phyloP scores from a whole-genome alignment of 2,888 invertebrate species.

The Eristalinus aeneus region DNA sequence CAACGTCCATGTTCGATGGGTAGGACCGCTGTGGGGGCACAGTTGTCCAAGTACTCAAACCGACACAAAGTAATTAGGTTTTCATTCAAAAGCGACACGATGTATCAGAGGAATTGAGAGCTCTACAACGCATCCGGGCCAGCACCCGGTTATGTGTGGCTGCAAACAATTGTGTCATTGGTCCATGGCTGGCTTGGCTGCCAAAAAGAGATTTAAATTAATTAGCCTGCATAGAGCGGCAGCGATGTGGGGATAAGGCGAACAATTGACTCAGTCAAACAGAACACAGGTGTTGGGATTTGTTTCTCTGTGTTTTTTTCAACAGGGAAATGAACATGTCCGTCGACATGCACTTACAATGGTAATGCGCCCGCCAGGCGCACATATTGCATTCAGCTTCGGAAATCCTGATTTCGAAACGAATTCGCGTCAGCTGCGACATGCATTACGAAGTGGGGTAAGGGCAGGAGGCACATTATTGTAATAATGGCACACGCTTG shows the following conservation, averaged over 20 bases:
- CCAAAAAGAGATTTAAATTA: conserved; percentile 58
- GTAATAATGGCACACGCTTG: neutral
- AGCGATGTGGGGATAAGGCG: neutral
- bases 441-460: no score
- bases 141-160: neutral
- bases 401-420: neutral
- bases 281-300: conserved; percentile 37
- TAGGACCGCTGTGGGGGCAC: conserved; percentile 9
- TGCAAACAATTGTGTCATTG: conserved; percentile 39
- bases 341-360: neutral
- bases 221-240: conserved; percentile 21
- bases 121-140: conserved; percentile 6
- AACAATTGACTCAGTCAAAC: conserved; percentile 40
- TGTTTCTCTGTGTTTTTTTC: neutral
- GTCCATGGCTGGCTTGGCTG: conserved; percentile 42
- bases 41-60: conserved; percentile 3
- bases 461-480: neutral
- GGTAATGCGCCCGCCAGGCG: neutral
- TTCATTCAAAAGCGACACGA: conserved; percentile 24
- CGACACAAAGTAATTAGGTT: conserved; percentile 64
- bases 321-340: neutral
- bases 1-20: conserved; percentile 24
- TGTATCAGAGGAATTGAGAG: neutral
- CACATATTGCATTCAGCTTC: neutral
- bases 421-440: neutral